phyloP scores from a whole-genome alignment of 2,888 invertebrate species.

The Miltochrista miniata region DNA sequence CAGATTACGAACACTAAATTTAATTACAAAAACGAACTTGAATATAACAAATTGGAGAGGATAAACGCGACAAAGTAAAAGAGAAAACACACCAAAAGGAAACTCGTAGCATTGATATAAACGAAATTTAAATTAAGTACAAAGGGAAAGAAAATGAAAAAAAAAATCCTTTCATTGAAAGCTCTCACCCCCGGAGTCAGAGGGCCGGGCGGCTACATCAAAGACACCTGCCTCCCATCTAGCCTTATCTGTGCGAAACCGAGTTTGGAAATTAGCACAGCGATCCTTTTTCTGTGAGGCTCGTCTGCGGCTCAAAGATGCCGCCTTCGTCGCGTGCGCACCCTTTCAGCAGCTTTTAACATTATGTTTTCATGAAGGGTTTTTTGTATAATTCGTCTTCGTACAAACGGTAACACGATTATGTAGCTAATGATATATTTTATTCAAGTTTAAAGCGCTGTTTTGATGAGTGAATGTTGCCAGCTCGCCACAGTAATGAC shows the following conservation, averaged over 20 bases:
- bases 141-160: conserved; percentile 82
- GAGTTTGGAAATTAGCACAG: conserved; percentile 81
- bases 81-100: conserved; percentile 82
- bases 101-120: conserved; percentile 83
- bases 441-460: conserved; percentile 60
- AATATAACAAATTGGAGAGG: conserved; percentile 82
- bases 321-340: conserved; percentile 67
- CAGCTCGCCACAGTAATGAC: conserved; percentile 32
- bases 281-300: conserved; percentile 58
- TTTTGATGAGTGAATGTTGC: conserved; percentile 46
- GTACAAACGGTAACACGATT: conserved; percentile 60
- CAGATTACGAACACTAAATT: conserved; percentile 82
- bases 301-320: conserved; percentile 46
- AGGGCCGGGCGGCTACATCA: conserved; percentile 81
- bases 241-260: conserved; percentile 80
- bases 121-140: conserved; percentile 85
- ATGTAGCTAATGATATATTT: conserved; percentile 74
- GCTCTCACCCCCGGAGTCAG: conserved; percentile 80
- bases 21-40: conserved; percentile 80
- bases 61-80: conserved; percentile 84
- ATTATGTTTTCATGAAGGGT: conserved; percentile 69
- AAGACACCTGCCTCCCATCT: conserved; percentile 78
- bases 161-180: conserved; percentile 83
- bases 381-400: conserved; percentile 65
- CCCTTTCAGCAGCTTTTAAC: conserved; percentile 69